Evolutionary conservation across 2,113 vertebrate species (phyloP), one percentile per base, ranked within the genome.

Genomic region (Poeciliopsis occidentalis): DNA sequence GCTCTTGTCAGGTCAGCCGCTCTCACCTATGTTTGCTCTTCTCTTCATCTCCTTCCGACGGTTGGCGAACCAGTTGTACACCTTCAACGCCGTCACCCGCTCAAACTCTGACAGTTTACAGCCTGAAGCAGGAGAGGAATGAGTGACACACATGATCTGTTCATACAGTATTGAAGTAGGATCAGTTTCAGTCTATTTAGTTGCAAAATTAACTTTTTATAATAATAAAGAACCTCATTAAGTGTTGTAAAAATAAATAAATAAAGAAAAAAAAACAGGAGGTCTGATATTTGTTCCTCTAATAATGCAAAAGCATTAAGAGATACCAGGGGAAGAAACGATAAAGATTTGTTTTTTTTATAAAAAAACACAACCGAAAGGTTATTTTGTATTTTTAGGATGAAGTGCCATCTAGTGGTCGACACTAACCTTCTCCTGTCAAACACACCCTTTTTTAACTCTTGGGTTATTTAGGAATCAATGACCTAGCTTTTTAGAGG

Each of bases 51-150:
- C 95, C 91, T 96, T 96, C 41, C 95, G 90, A 51, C 95, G 94
- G 80, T 96, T 96, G 47, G 95, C 95, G 29, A 96, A 96, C 95
- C 95, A 96, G 91, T 96, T 96, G 87, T 96, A 96, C 67, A 96
- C 95, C 90, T 96, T 96, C 72, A 96, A 78, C 0, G 95, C 95
- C 0, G 95, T 96, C 76, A 96, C 95, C 1, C 95, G 92, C 77
- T 96, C 95, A 81, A 96, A 95, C 80, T 96, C 95, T 0, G 95
- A 96, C 70, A 96, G 91, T 63, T 95, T 95, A 76, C 93, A 94
- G 60, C 95, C 95, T 95, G 81, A 6, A 8, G 4, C 22, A 71
- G 6, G 31, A 79, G 64, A 76, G 0, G 29, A 47, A 47, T 7
- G 44, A 47, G 17, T 17, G 37, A 70, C 10, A 64, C 15, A 29